Conservation (phyloP, 30 jellyfish, hydroid and myxozoan species). For the Aurelia sp. region DNA sequence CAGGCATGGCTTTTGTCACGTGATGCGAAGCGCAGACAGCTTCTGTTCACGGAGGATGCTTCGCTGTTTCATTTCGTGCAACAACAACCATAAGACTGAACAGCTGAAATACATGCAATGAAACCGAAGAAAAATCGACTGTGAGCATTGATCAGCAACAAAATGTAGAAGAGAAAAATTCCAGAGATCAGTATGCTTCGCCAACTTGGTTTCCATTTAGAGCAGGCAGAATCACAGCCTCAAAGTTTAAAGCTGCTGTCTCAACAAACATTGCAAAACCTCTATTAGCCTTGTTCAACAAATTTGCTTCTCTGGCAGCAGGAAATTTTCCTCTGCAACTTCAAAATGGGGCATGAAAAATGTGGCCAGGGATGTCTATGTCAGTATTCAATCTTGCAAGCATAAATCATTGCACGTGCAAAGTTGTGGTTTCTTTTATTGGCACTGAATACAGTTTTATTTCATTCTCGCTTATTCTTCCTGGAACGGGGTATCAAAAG, state of each 20-base stretch:
- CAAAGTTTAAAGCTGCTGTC: constrained; percentile 14
- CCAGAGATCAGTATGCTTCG: constrained; percentile 17
- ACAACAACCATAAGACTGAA: no score
- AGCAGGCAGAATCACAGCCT: no score
- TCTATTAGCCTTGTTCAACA: constrained; percentile 18
- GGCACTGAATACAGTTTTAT: constrained; percentile 9
- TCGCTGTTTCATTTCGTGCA: no score
- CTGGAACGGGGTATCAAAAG: no score
- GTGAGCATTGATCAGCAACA: not conserved
- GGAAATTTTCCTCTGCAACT: constrained; percentile 10
- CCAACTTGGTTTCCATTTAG: no score
- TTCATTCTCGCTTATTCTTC: no score
- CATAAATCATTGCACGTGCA: not conserved
- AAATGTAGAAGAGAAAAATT: constrained; percentile 25
- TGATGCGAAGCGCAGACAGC: no score
- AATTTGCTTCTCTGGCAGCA: constrained; percentile 20
- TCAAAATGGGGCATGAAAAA: constrained; percentile 33
- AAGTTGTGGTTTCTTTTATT: not conserved
- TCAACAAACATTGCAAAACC: constrained; percentile 14
- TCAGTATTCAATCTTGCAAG: not conserved
- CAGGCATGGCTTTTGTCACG: no score
- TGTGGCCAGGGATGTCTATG: constrained; percentile 7
- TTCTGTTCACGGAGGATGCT: no score
- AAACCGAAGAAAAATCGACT: not conserved
- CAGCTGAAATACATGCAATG: constrained; percentile 1